phyloP scores from a whole-genome alignment of 2,797 vertebrate species.

The Leptodactylus fallax region DNA sequence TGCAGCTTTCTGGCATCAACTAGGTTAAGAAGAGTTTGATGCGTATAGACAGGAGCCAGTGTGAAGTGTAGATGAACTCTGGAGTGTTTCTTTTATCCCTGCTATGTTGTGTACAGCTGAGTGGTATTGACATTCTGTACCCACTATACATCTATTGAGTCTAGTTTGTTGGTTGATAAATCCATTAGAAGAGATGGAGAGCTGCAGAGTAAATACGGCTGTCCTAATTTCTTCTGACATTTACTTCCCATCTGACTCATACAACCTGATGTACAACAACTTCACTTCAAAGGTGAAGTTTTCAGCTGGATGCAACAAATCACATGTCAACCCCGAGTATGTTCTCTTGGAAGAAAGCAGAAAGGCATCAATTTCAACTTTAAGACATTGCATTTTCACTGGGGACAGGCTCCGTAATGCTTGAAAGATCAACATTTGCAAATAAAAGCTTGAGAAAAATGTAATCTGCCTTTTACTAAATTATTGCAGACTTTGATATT shows the following conservation, averaged over 20 bases:
- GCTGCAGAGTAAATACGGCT: slow-evolving; percentile 42
- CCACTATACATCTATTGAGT: slow-evolving; percentile 37
- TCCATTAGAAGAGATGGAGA: slow-evolving; percentile 46
- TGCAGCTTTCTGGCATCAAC: not conserved
- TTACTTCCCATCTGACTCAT: slow-evolving; percentile 49
- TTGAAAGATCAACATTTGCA: slow-evolving; percentile 43
- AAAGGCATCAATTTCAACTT: slow-evolving; percentile 23
- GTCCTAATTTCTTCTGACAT: slow-evolving; percentile 60
- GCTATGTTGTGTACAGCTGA: slow-evolving; percentile 24
- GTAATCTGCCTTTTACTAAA: slow-evolving; percentile 44
- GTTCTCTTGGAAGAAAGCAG: slow-evolving; percentile 3
- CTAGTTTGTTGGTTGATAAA: slow-evolving; percentile 56
- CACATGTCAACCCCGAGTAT: slow-evolving; percentile 14
- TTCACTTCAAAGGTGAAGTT: slow-evolving; percentile 43
- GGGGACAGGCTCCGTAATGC: slow-evolving; percentile 18
- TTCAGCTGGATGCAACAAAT: slow-evolving; percentile 29
- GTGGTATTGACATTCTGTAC: slow-evolving; percentile 45
- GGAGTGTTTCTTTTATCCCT: slow-evolving; percentile 48
- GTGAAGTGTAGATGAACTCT: slow-evolving; percentile 42
- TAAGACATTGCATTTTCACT: slow-evolving; percentile 30
- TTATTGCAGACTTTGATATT: slow-evolving; percentile 34
- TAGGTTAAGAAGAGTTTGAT: slow-evolving; percentile 61
- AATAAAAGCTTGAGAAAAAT: slow-evolving; percentile 10
- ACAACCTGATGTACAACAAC: slow-evolving; percentile 38
- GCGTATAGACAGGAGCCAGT: slow-evolving; percentile 33